phyloP scores from a whole-genome alignment of 2,888 invertebrate species.

The Torymus texanus region DNA sequence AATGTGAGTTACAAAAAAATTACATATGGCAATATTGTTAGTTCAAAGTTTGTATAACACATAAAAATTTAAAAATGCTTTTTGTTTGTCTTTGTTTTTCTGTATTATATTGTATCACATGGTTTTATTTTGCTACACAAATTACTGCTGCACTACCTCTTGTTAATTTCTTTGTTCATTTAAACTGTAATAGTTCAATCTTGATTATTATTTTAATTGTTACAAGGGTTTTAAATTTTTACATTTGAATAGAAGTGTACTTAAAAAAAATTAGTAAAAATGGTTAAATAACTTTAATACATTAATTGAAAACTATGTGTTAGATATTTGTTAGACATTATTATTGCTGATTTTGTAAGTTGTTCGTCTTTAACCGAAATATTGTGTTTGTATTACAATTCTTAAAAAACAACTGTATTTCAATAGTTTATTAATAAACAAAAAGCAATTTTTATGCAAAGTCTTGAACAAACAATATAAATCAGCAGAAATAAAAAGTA shows the following conservation, averaged over 20 bases:
- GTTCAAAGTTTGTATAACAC: conserved; percentile 35
- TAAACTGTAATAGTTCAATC: not conserved
- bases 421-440: conserved; percentile 5
- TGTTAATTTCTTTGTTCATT: conserved; percentile 57
- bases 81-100: conserved; percentile 47
- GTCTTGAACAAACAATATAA: conserved; percentile 43
- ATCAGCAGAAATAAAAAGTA: conserved; percentile 33
- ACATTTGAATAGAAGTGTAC: conserved; percentile 25
- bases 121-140: conserved; percentile 31
- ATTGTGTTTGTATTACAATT: conserved; percentile 10
- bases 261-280: conserved; percentile 18
- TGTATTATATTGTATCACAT: conserved; percentile 10
- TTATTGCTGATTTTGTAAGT: conserved; percentile 42
- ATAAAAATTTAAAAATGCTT: conserved; percentile 42
- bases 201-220: conserved; percentile 12
- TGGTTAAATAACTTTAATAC: not conserved
- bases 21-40: conserved; percentile 41
- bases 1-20: conserved; percentile 36
- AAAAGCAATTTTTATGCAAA: conserved; percentile 41
- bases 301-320: conserved; percentile 2
- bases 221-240: not conserved
- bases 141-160: conserved; percentile 65
- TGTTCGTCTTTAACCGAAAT: conserved; percentile 14
- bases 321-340: not conserved
- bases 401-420: not conserved